Evolutionary conservation across 1,140 invertebrate genomes (phyloP).

Genomic region (Lordiphosa mommai): DNA sequence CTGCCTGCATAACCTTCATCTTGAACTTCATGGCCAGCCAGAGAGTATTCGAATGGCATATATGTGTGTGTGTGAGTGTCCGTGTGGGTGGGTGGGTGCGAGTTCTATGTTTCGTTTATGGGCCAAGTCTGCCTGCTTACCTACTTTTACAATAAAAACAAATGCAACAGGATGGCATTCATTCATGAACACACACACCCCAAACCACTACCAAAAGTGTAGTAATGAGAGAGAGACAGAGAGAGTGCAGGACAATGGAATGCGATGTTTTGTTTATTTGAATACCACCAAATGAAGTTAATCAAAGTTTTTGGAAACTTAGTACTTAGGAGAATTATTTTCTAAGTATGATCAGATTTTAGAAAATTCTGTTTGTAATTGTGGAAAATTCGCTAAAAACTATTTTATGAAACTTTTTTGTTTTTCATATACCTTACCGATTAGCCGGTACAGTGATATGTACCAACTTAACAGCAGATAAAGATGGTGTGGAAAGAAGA

Average conservation of each 20-base stretch:
- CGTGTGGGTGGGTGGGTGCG: neutral
- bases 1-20: constrained; percentile 65
- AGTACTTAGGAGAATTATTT: no score
- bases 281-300: no score
- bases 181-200: constrained; percentile 62
- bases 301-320: no score
- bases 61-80: neutral
- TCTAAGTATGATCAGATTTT: no score
- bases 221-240: constrained; percentile 2
- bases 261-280: no score
- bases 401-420: no score
- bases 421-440: no score
- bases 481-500: no score
- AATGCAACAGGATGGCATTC: constrained; percentile 76
- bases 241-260: neutral
- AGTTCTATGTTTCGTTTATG: constrained; percentile 40
- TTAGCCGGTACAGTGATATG: no score
- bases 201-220: constrained; percentile 15
- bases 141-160: constrained; percentile 57
- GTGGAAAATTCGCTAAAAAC: no score
- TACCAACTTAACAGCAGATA: no score
- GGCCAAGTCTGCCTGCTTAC: constrained; percentile 21
- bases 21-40: constrained; percentile 63
- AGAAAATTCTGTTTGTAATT: no score
- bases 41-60: constrained; percentile 2